Evolutionary conservation across 2,113 vertebrate genomes (phyloP).

Genomic region (Malurus elegans): DNA sequence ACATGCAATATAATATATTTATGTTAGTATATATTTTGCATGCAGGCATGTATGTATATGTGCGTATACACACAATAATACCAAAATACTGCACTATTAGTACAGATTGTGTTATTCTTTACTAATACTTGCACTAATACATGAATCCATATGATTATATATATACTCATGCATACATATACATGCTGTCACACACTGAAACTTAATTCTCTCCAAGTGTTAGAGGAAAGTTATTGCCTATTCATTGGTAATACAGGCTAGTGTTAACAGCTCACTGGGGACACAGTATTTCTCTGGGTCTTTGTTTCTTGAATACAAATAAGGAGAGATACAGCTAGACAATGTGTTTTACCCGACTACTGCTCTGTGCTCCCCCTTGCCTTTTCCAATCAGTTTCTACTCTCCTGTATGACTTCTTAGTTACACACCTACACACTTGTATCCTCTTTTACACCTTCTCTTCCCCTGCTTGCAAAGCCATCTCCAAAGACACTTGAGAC

Average conservation of each 20-base stretch:
- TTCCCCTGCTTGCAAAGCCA: neutral
- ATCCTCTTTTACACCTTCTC: neutral
- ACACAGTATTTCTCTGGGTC: neutral
- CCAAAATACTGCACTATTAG: neutral
- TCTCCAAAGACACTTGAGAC: neutral
- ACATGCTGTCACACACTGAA: neutral
- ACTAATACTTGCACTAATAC: neutral
- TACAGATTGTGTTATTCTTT: neutral
- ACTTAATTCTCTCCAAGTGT: neutral
- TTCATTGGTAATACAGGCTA: neutral
- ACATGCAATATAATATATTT: neutral
- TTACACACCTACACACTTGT: neutral
- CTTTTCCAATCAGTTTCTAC: neutral
- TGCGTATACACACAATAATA: neutral
- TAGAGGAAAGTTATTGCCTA: neutral
- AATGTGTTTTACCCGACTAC: neutral
- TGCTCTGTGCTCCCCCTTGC: neutral
- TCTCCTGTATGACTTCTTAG: conserved; percentile 4
- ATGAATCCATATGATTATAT: neutral
- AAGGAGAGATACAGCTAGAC: neutral
- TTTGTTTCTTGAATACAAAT: conserved; percentile 3
- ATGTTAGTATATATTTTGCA: neutral
- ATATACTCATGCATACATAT: neutral
- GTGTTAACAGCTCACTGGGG: neutral
- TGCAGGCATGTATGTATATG: neutral